These are phyloP conservation scores for Metallyticus violacea DNA, from an alignment of 2,888 invertebrate species.

Conservation along the genomic window DNA sequence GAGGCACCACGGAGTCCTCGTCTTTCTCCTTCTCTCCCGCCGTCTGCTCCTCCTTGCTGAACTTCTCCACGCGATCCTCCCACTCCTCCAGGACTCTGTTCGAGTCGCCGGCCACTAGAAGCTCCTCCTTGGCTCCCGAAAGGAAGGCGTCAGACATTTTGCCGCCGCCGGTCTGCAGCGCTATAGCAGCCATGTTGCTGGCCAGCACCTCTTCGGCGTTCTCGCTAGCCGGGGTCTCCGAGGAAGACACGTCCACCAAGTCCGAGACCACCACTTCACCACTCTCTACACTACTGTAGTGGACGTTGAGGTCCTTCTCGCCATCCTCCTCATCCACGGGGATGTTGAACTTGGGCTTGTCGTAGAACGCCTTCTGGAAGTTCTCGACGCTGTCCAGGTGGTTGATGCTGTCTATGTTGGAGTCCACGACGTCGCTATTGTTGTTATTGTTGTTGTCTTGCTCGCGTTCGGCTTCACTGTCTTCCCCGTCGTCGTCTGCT, in stretches of 20 bases:
- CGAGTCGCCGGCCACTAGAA: constrained; percentile 36
- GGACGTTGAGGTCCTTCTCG: constrained; percentile 31
- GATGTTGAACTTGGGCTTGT: constrained; percentile 56
- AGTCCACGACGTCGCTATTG: constrained; percentile 37
- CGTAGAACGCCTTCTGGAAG: constrained; percentile 55
- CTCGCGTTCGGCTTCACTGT: constrained; percentile 51
- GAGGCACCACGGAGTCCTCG: constrained; percentile 47
- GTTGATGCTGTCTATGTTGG: constrained; percentile 52
- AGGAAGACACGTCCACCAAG: not conserved
- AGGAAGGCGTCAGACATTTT: constrained; percentile 59
- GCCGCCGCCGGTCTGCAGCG: constrained; percentile 20
- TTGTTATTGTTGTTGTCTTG: constrained; percentile 43
- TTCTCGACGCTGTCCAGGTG: constrained; percentile 51
- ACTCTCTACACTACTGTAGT: not conserved
- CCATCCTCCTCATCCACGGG: constrained; percentile 40
- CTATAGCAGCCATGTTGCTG: constrained; percentile 8
- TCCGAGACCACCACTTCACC: not conserved
- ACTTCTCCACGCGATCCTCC: constrained; percentile 30
- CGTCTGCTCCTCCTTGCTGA: constrained; percentile 35
- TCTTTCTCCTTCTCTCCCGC: constrained; percentile 45
- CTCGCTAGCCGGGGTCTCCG: not conserved
- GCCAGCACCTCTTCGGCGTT: not conserved
- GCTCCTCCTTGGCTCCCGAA: constrained; percentile 58
- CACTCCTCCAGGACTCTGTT: not conserved
- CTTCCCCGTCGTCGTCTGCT: constrained; percentile 49